Evolutionary conservation across 2,888 invertebrate species (phyloP).

Genomic region (Ellobium chinense): DNA sequence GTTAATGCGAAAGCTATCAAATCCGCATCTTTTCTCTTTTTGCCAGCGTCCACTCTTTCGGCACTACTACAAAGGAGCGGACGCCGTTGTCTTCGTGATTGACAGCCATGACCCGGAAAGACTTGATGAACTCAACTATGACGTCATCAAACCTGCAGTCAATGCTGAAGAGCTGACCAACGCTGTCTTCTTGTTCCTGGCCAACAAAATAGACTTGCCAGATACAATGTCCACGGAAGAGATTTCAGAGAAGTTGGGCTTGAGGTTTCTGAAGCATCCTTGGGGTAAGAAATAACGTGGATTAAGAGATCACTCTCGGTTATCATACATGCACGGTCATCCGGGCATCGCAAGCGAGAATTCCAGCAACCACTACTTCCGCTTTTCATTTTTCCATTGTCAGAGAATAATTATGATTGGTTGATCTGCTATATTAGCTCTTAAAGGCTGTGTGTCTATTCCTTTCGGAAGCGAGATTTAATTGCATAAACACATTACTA

Average conservation of each 20-base stretch:
- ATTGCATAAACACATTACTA: too few relatives aligned
- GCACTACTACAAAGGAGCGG: slow-evolving; percentile 73
- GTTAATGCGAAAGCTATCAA: too few relatives aligned
- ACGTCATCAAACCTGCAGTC: slow-evolving; percentile 70
- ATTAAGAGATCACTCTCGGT: too few relatives aligned
- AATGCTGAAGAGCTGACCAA: slow-evolving; percentile 67
- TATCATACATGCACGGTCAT: too few relatives aligned
- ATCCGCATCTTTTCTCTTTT: not conserved
- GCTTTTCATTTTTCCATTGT: too few relatives aligned
- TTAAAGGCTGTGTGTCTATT: too few relatives aligned
- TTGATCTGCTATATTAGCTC: too few relatives aligned
- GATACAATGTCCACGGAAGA: slow-evolving; percentile 64
- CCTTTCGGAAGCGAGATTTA: too few relatives aligned
- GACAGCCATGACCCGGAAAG: slow-evolving; percentile 69
- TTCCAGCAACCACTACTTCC: too few relatives aligned
- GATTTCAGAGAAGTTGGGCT: slow-evolving; percentile 60
- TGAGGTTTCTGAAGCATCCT: slow-evolving; percentile 63
- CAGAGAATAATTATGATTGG: too few relatives aligned
- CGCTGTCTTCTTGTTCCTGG: slow-evolving; percentile 68
- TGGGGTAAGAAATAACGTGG: too few relatives aligned
- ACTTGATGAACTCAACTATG: slow-evolving; percentile 70
- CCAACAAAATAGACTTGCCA: slow-evolving; percentile 69
- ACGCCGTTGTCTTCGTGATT: slow-evolving; percentile 74
- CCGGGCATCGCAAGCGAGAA: too few relatives aligned
- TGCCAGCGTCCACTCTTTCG: slow-evolving; percentile 70